These are phyloP conservation scores for Ceratina australensis DNA, from an alignment of 1,140 invertebrate genomes.

Conservation along the genomic window DNA sequence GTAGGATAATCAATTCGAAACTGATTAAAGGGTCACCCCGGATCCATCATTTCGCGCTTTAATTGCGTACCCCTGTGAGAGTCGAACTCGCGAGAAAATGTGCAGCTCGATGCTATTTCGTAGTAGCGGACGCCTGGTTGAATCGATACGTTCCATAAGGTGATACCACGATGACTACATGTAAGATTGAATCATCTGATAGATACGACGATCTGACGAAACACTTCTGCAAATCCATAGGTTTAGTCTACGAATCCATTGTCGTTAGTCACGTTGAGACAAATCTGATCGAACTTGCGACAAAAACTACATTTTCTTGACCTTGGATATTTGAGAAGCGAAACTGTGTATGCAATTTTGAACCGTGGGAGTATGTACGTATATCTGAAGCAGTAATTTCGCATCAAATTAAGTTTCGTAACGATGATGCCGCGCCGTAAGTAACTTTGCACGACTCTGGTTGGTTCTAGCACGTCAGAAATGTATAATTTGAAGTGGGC, in stretches of 20 bases:
- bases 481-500: background rate
- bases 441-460: background rate
- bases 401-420: background rate
- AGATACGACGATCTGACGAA: constrained; percentile 4
- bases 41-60: background rate
- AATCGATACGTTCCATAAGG: background rate
- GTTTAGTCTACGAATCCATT: constrained; percentile 32
- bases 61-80: background rate
- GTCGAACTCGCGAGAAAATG: background rate
- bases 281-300: constrained; percentile 9
- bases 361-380: background rate
- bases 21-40: background rate
- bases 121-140: background rate
- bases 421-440: background rate
- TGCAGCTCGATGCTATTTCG: background rate
- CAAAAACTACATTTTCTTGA: background rate
- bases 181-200: constrained; percentile 15
- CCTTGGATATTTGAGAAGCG: background rate
- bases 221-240: background rate
- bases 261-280: constrained; percentile 1
- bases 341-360: background rate
- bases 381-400: background rate
- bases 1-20: too few species aligned
- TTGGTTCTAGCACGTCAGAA: background rate
- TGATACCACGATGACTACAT: background rate